These are phyloP conservation scores for Drosophila sproati DNA, from an alignment of 1,140 invertebrate species.

Conservation along the genomic window DNA sequence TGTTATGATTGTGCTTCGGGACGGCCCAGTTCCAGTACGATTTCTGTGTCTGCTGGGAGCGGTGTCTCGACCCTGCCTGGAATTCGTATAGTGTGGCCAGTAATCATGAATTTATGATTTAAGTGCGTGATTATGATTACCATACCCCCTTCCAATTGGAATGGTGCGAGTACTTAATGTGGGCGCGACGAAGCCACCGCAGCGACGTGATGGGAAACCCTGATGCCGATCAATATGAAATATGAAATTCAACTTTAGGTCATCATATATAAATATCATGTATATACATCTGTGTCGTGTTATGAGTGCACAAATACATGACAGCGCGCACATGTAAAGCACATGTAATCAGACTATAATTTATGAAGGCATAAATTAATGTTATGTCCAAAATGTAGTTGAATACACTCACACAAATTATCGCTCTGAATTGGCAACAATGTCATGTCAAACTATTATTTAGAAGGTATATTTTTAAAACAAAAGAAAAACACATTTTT, in stretches of 20 bases:
- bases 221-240: constrained; percentile 56
- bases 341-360: constrained; percentile 69
- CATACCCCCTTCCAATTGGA: not conserved
- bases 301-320: constrained; percentile 69
- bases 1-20: constrained; percentile 54
- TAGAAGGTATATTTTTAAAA: too few species aligned
- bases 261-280: constrained; percentile 17
- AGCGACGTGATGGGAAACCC: constrained; percentile 63
- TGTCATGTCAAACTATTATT: too few species aligned
- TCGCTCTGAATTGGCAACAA: too few species aligned
- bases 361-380: constrained; percentile 64
- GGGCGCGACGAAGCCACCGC: constrained; percentile 27
- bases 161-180: constrained; percentile 18
- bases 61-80: constrained; percentile 53
- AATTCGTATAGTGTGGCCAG: constrained; percentile 50
- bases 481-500: too few species aligned
- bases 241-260: constrained; percentile 78
- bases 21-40: constrained; percentile 41
- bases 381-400: constrained; percentile 6
- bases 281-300: constrained; percentile 48
- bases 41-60: constrained; percentile 44
- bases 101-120: constrained; percentile 77
- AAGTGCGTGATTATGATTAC: constrained; percentile 69
- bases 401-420: not conserved
- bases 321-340: constrained; percentile 59